phyloP scores from a whole-genome alignment of 2,888 invertebrate genomes.

The Zygogramma bicolorata region DNA sequence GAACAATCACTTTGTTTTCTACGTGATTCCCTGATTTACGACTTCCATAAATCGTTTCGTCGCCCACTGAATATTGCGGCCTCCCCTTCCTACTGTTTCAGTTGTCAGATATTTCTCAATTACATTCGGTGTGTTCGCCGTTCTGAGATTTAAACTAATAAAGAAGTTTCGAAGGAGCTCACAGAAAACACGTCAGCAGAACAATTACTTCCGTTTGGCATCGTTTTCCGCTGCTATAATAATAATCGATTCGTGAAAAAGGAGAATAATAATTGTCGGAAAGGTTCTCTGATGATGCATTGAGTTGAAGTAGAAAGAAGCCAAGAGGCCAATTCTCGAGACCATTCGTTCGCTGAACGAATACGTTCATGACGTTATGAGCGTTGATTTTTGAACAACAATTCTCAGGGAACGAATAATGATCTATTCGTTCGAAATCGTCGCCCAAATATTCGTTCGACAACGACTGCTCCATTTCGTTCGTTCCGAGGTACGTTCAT shows the following conservation, averaged over 20 bases:
- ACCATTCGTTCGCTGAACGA: too few species aligned
- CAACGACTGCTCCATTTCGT: too few species aligned
- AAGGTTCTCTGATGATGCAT: too few species aligned
- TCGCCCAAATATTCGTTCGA: too few species aligned
- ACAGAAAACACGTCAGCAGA: neutral
- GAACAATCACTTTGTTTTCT: neutral
- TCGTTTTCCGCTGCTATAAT: neutral
- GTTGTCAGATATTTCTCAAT: constrained; percentile 49
- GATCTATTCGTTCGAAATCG: too few species aligned
- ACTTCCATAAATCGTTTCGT: neutral
- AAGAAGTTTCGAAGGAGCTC: neutral
- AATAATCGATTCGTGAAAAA: neutral
- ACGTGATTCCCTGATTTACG: neutral
- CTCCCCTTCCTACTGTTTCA: constrained; percentile 31
- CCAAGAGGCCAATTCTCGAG: too few species aligned
- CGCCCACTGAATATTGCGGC: constrained; percentile 24
- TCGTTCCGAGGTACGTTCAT: too few species aligned
- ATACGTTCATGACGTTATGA: too few species aligned
- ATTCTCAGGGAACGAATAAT: too few species aligned
- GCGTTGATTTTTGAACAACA: too few species aligned
- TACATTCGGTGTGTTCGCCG: constrained; percentile 28
- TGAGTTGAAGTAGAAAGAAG: too few species aligned
- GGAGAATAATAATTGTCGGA: too few species aligned
- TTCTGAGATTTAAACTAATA: constrained; percentile 1
- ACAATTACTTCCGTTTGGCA: neutral